These are phyloP conservation scores for Pelobates cultripes DNA, from an alignment of 2,797 vertebrate species.

Conservation along the genomic window DNA sequence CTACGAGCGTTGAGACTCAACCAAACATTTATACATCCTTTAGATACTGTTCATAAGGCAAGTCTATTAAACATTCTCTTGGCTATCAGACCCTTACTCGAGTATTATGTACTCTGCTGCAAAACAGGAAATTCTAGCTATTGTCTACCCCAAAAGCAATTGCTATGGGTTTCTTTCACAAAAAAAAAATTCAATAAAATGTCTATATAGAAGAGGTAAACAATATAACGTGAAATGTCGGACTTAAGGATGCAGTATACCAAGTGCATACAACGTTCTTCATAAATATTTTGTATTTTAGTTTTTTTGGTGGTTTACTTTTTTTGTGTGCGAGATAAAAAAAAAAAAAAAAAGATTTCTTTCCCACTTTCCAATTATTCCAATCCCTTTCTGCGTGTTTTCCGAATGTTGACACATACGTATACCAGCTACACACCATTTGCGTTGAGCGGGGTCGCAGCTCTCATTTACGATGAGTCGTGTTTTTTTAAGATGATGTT, in stretches of 20 bases:
- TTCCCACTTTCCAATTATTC: background rate
- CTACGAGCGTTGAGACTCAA: no score
- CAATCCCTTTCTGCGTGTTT: background rate
- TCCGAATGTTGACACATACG: background rate
- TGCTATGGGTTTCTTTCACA: background rate
- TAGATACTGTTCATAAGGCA: no score
- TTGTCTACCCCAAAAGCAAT: no score
- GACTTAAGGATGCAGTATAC: background rate
- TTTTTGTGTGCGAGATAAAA: background rate
- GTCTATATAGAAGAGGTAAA: background rate
- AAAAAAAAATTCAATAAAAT: background rate
- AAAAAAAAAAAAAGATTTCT: background rate
- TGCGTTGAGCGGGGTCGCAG: background rate
- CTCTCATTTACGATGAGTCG: background rate
- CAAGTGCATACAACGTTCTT: background rate
- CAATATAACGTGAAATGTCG: background rate
- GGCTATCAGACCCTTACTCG: no score
- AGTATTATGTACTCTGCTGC: no score
- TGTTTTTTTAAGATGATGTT: conserved; percentile 95
- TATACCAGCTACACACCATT: no score
- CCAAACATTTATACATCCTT: no score
- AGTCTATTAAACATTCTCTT: no score
- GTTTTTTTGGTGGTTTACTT: background rate
- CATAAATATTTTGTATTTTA: background rate
- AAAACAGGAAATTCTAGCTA: no score